These are phyloP conservation scores for Pangasius djambal DNA, from an alignment of 2,797 vertebrate genomes.

Conservation along the genomic window DNA sequence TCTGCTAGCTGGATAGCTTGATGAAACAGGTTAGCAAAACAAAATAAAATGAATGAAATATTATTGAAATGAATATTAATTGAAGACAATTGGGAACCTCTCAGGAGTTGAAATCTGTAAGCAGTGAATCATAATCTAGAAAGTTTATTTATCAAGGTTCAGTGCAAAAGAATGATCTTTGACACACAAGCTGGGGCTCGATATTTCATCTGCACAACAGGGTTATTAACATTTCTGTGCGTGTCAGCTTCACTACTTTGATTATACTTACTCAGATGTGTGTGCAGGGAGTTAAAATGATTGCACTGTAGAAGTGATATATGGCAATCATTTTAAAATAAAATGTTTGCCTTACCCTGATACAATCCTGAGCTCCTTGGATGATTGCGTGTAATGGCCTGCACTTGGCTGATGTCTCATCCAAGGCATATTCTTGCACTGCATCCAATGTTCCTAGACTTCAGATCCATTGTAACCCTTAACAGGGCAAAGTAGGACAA, in stretches of 20 bases:
- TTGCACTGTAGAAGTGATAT: not conserved
- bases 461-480: not conserved
- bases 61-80: not conserved
- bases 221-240: conserved; percentile 8
- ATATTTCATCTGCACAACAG: not conserved
- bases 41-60: not conserved
- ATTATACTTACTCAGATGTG: not conserved
- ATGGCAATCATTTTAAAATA: not conserved
- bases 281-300: not conserved
- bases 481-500: not conserved
- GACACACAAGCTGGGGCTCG: not conserved
- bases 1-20: not conserved
- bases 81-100: not conserved
- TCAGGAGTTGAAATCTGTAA: not conserved
- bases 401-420: not conserved
- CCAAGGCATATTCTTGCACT: not conserved
- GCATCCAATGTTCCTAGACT: no score
- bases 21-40: not conserved
- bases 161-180: conserved; percentile 11
- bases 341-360: not conserved
- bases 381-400: not conserved
- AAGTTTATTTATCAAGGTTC: not conserved
- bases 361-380: not conserved
- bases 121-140: not conserved
- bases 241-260: not conserved